These are phyloP conservation scores for Polypedilum pembai DNA, from an alignment of 1,140 invertebrate genomes.

Conservation along the genomic window DNA sequence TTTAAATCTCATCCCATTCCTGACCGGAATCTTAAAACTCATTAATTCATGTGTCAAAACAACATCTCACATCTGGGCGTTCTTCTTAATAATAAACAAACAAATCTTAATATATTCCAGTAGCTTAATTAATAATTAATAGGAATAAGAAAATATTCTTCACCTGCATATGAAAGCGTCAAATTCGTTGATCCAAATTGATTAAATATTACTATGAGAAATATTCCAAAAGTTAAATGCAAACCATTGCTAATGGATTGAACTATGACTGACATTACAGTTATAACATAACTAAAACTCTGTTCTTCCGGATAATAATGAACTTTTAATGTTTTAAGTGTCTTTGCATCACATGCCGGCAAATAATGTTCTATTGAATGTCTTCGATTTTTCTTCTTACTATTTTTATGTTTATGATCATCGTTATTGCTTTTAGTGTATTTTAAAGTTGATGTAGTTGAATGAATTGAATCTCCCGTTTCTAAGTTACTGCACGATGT, in stretches of 20 bases:
- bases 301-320: slow-evolving; percentile 21
- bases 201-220: neutral
- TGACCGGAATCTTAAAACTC: too few relatives aligned
- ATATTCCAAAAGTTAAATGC: neutral
- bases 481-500: slow-evolving; percentile 6
- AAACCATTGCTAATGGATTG: neutral
- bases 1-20: too few relatives aligned
- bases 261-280: neutral
- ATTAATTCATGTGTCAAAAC: too few relatives aligned
- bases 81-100: too few relatives aligned
- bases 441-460: neutral
- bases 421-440: neutral
- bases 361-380: neutral
- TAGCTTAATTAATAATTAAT: too few relatives aligned
- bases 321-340: neutral
- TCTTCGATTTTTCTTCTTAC: neutral
- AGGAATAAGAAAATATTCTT: neutral
- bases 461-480: neutral
- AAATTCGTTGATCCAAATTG: neutral
- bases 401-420: neutral
- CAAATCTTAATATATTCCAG: too few relatives aligned
- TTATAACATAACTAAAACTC: slow-evolving; percentile 1
- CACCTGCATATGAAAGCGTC: neutral
- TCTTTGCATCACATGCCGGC: neutral
- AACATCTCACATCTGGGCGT: too few relatives aligned